Evolutionary conservation across 2,888 invertebrate genomes (phyloP).

Genomic region (Polydrusus tereticollis): DNA sequence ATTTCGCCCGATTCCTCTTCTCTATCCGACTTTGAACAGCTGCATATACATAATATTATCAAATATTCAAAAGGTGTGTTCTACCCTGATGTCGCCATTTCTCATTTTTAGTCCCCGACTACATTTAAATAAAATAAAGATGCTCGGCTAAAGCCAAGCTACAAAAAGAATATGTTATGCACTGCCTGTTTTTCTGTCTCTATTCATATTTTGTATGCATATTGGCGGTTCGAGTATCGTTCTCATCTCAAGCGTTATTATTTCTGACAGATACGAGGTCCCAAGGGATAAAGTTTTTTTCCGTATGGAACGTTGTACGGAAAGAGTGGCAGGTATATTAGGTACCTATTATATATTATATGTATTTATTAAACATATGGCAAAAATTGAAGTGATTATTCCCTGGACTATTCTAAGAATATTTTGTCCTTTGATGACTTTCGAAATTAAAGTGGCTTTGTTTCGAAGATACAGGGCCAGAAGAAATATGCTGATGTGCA

Average conservation of each 20-base stretch:
- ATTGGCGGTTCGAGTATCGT: slow-evolving; percentile 50
- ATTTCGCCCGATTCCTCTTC: neutral
- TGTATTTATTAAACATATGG: no score
- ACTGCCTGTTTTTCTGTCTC: slow-evolving; percentile 7
- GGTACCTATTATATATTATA: no score
- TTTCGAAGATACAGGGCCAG: no score
- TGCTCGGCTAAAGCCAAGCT: slow-evolving; percentile 16
- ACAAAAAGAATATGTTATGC: slow-evolving; percentile 42
- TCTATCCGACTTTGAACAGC: slow-evolving; percentile 28
- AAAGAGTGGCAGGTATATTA: no score
- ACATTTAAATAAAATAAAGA: slow-evolving; percentile 43
- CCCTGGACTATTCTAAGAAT: no score
- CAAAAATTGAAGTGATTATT: no score
- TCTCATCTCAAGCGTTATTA: slow-evolving; percentile 45
- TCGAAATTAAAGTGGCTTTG: no score
- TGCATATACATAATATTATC: slow-evolving; percentile 32
- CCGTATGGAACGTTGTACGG: no score
- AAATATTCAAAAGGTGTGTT: slow-evolving; percentile 45
- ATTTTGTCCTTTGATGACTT: no score
- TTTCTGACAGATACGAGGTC: slow-evolving; percentile 39
- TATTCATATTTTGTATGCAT: slow-evolving; percentile 41
- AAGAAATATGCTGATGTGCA: no score
- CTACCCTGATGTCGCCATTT: slow-evolving; percentile 39
- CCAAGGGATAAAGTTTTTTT: slow-evolving; percentile 30
- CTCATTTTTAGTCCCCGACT: slow-evolving; percentile 40